A percentile compares a stretch with the other conserved stretches of the same genome.
Conservation (phyloP, 2,113 vertebrate genomes). For the Hypocryptadius cinnamomeus region DNA sequence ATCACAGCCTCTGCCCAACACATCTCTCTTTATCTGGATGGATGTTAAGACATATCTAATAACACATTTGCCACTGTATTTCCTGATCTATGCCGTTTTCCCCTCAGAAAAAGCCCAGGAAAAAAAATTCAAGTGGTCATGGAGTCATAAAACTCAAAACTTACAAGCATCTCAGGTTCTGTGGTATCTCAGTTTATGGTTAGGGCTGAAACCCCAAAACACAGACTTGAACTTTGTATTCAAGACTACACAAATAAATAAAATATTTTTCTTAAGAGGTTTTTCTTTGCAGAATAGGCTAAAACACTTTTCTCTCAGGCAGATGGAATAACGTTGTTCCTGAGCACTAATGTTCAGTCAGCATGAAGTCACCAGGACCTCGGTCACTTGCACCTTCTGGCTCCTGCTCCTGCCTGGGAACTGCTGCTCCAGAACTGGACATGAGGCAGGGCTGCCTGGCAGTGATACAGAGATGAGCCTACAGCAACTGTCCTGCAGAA, state of each 20-base stretch:
- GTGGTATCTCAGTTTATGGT: neutral
- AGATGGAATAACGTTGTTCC: neutral
- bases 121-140: neutral
- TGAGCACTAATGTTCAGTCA: neutral
- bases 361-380: rapidly evolving
- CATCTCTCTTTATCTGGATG: neutral
- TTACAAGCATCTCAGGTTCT: neutral
- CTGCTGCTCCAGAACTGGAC: neutral
- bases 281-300: neutral
- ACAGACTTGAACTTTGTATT: neutral
- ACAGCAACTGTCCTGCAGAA: neutral
- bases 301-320: neutral
- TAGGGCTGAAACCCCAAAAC: neutral
- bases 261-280: neutral
- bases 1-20: neutral
- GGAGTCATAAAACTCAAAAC: neutral
- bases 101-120: neutral
- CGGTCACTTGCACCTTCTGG: neutral
- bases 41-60: neutral
- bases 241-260: neutral
- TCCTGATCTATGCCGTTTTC: neutral
- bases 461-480: neutral
- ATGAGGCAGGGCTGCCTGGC: neutral
- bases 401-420: neutral
- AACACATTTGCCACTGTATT: neutral